Percentiles rank a stretch among this genome's conserved stretches.
phyloP scores from a whole-genome alignment of 1,140 invertebrate genomes.

The Rhynchophorus ferrugineus region DNA sequence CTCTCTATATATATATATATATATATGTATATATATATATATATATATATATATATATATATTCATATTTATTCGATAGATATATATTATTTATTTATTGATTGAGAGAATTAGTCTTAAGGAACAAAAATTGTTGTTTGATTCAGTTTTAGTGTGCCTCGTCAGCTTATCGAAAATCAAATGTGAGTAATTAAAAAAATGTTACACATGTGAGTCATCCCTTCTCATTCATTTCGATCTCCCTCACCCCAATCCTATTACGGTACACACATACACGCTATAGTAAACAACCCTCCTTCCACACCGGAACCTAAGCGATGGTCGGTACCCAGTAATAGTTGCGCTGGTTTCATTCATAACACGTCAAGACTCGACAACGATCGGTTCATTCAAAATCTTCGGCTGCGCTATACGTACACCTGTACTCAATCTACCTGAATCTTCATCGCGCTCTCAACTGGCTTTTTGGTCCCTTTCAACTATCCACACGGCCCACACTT shows the following conservation, averaged over 20 bases:
- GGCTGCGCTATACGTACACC: slow-evolving; percentile 1
- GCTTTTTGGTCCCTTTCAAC: slow-evolving; percentile 11
- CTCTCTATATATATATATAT: too few relatives aligned
- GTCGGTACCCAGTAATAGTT: slow-evolving; percentile 7
- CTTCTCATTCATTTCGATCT: background rate
- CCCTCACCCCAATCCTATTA: slow-evolving; percentile 7
- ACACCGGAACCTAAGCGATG: slow-evolving; percentile 11
- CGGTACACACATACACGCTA: background rate
- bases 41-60: too few relatives aligned
- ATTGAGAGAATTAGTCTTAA: too few relatives aligned
- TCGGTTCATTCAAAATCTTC: slow-evolving; percentile 19
- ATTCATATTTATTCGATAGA: too few relatives aligned
- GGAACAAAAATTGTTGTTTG: too few relatives aligned
- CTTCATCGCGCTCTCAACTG: background rate
- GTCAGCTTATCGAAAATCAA: too few relatives aligned
- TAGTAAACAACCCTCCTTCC: slow-evolving; percentile 17
- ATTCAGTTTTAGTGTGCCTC: too few relatives aligned
- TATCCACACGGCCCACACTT: slow-evolving; percentile 5
- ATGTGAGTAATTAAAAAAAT: background rate
- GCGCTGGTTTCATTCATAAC: slow-evolving; percentile 20
- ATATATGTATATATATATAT: too few relatives aligned
- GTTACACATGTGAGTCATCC: background rate
- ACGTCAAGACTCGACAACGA: slow-evolving; percentile 9
- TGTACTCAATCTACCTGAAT: slow-evolving; percentile 2
- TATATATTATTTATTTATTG: too few relatives aligned